Base-by-base conservation (phyloP, 2,888 invertebrate species). In the Drosophila recens region DNA sequence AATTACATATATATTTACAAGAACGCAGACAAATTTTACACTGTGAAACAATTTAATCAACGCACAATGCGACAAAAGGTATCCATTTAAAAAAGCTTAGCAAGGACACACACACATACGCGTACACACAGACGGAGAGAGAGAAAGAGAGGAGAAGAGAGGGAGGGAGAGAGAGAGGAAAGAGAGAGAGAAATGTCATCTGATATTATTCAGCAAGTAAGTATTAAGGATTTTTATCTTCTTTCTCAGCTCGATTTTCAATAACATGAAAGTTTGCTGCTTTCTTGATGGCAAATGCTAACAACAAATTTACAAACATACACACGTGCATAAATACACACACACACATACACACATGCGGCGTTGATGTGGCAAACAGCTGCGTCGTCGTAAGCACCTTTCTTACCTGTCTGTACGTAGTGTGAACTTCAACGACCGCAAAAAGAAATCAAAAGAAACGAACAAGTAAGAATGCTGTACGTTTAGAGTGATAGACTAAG, bases 81-180 rank as follows among this genome's bases (percentile, higher is more conserved):
- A 86, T 73, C 80, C 82, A 88, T 82, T 88, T 88, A 80, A 86
- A 86, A 86, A 80, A 82, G 89, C 83, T 88, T 86, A 88, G 71
- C 75, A 71, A 85, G 68, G 54, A 52, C 54, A 65, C 53, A 45
- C 13, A 30, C 11, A 36, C 13, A 42, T 48, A 49, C 17, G 43
- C 11, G 23, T 4, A 17, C 13, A 36, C 13, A 30, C 3, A 48
- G 13, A 33, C 9, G n/a, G 23, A 33, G 9, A 23, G 6, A 13
- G 9, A 4, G 23, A 23, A 4, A 0, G 23, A 4, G 3, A 23
- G 23, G 4, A 6, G 15, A 8, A 49, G 34, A 48, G 9, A 48
- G n/a, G 51, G 15, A 5, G 17, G 27, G 8, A 23, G 8, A 13
- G 9, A 58, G 11, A 52, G n/a, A 56, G 30, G 5, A 6, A 46